Conservation (phyloP, 2,888 invertebrate species). For the Ophraella communa region DNA sequence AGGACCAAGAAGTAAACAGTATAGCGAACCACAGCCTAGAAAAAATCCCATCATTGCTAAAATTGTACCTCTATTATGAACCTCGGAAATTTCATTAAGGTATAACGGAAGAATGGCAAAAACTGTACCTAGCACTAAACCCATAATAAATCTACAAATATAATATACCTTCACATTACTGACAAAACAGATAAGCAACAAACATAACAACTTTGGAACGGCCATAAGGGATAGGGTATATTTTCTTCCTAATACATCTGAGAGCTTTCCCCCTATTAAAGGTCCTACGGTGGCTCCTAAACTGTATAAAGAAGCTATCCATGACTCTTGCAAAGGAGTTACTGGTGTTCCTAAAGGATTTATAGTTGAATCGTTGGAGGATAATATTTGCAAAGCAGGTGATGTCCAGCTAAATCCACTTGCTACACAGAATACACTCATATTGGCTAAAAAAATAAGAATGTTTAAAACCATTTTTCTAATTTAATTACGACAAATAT, state of each 20-base stretch:
- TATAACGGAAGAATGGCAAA: constrained; percentile 83
- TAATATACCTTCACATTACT: constrained; percentile 52
- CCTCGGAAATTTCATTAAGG: constrained; percentile 83
- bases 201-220: constrained; percentile 67
- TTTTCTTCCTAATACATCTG: constrained; percentile 66
- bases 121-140: constrained; percentile 70
- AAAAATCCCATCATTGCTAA: constrained; percentile 57
- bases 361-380: constrained; percentile 30
- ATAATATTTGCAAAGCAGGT: constrained; percentile 43
- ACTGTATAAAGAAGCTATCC: constrained; percentile 43
- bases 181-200: constrained; percentile 39
- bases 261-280: constrained; percentile 38
- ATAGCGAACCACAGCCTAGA: constrained; percentile 39
- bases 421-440: constrained; percentile 36
- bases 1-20: constrained; percentile 43
- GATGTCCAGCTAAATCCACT: constrained; percentile 46
- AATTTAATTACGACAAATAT: too few relatives aligned
- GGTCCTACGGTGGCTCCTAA: constrained; percentile 47
- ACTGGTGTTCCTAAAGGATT: constrained; percentile 42
- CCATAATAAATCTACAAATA: constrained; percentile 67
- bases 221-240: constrained; percentile 68
- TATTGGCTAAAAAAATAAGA: constrained; percentile 35
- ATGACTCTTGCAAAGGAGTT: constrained; percentile 42
- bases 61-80: constrained; percentile 77
- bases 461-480: neutral